Conservation (phyloP, 2,113 vertebrate genomes). For the Nycticryphes semicollaris region DNA sequence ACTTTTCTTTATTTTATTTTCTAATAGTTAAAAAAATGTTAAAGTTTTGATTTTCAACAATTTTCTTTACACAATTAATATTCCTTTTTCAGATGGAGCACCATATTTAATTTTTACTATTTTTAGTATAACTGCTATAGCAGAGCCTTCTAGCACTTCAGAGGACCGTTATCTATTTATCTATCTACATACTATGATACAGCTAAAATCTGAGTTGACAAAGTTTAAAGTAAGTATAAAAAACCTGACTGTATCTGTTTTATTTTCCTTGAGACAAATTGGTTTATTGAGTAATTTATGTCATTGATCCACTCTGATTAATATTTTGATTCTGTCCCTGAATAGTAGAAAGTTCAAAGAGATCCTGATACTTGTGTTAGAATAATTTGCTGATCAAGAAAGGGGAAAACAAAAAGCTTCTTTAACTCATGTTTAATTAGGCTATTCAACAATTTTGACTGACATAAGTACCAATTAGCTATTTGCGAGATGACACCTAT, state of each 20-base stretch:
- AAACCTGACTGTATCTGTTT: fast-evolving
- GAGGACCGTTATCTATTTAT: neutral
- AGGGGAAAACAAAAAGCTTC: fast-evolving
- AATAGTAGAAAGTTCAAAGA: neutral
- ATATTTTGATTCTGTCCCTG: neutral
- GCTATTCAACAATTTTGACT: neutral
- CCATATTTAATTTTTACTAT: neutral
- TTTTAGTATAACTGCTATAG: neutral
- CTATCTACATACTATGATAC: neutral
- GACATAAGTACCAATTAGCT: neutral
- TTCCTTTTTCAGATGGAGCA: neutral
- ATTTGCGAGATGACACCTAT: neutral
- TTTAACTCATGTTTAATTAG: neutral
- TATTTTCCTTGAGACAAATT: neutral
- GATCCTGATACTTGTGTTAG: neutral
- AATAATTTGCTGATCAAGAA: neutral
- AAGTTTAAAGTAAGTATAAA: neutral
- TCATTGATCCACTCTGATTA: neutral
- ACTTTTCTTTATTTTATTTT: neutral
- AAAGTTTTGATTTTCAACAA: neutral
- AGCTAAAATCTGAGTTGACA: neutral
- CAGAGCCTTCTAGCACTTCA: neutral
- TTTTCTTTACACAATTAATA: neutral
- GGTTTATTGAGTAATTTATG: neutral
- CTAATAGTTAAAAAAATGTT: neutral